A percentile compares a stretch with the other conserved stretches of the same genome.
Evolutionary conservation across 2,113 vertebrate species (phyloP).

Genomic region (Macaca fascicularis): T2T-MFA8v1.1 NC_088377.1:112946001-112946500

Average conservation of each 20-base stretch:
- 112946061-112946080: background rate
- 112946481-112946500: background rate
- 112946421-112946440: background rate
- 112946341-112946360: background rate
- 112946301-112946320: background rate
- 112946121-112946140: background rate
- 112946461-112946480: background rate
- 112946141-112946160: background rate
- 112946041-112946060: background rate
- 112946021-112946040: background rate
- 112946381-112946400: background rate
- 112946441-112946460: background rate
- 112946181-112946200: background rate
- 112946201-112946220: background rate
- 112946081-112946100: background rate
- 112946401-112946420: conserved; percentile 12
- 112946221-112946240: background rate
- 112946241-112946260: background rate
- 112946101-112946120: background rate
- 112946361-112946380: background rate
- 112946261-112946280: background rate
- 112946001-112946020: background rate
- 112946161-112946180: background rate
- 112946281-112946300: background rate
- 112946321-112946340: background rate